phyloP scores from a whole-genome alignment of 1,140 invertebrate species.

The Leucophenga varia region DNA sequence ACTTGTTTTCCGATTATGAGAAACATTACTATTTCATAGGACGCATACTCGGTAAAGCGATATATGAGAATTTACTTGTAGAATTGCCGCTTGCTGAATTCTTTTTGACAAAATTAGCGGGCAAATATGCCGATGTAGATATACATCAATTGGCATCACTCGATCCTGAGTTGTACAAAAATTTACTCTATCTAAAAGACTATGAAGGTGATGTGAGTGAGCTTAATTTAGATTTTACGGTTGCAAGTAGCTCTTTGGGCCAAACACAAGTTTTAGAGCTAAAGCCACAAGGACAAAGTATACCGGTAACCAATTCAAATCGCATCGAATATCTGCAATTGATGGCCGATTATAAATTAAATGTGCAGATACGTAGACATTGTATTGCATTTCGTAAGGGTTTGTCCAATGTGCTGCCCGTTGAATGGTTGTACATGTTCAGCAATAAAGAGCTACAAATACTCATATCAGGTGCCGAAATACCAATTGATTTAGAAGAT shows the following conservation, averaged over 20 bases:
- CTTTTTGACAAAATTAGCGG: constrained; percentile 85
- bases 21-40: constrained; percentile 97
- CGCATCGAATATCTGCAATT: constrained; percentile 96
- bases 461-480: constrained; percentile 89
- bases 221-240: constrained; percentile 90
- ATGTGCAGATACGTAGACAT: constrained; percentile 85
- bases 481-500: constrained; percentile 89
- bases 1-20: constrained; percentile 80
- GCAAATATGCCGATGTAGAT: constrained; percentile 78
- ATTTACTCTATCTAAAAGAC: constrained; percentile 84
- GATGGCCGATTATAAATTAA: constrained; percentile 94
- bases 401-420: constrained; percentile 82
- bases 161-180: constrained; percentile 89
- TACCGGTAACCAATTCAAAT: constrained; percentile 87
- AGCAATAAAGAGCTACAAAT: constrained; percentile 92
- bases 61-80: constrained; percentile 93
- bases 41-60: constrained; percentile 90
- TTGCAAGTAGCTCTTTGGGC: constrained; percentile 86
- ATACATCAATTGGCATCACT: constrained; percentile 92
- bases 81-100: constrained; percentile 93
- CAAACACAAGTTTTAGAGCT: constrained; percentile 87
- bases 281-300: constrained; percentile 85
- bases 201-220: constrained; percentile 78
- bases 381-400: constrained; percentile 84
- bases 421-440: constrained; percentile 94